Conservation (phyloP, 2,797 vertebrate species). For the Fratercula arctica region DNA sequence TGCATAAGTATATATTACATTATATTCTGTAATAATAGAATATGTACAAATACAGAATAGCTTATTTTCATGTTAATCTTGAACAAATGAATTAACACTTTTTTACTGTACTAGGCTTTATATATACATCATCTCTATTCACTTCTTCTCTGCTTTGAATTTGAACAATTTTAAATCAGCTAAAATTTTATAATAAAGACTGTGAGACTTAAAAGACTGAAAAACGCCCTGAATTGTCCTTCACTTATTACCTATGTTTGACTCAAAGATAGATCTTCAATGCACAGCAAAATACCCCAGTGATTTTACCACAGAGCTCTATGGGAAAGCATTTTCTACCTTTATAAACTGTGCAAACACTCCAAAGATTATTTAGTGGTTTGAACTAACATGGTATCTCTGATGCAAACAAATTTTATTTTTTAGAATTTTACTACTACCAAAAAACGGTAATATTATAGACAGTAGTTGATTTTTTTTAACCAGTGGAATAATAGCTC, state of each 20-base stretch:
- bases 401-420: background rate
- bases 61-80: background rate
- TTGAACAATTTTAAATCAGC: background rate
- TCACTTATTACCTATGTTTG: background rate
- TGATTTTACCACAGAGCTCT: background rate
- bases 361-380: background rate
- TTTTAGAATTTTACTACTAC: background rate
- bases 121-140: background rate
- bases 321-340: background rate
- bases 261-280: background rate
- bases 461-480: background rate
- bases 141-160: background rate
- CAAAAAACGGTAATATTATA: background rate
- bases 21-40: background rate
- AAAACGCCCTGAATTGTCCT: background rate
- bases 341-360: background rate
- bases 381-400: background rate
- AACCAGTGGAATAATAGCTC: background rate
- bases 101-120: background rate
- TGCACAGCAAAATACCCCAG: accelerated
- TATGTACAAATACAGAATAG: background rate
- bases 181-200: background rate
- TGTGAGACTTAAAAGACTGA: background rate
- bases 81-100: background rate
- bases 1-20: background rate